phyloP scores from a whole-genome alignment of 2,797 vertebrate genomes.

The Semotilus atromaculatus region DNA sequence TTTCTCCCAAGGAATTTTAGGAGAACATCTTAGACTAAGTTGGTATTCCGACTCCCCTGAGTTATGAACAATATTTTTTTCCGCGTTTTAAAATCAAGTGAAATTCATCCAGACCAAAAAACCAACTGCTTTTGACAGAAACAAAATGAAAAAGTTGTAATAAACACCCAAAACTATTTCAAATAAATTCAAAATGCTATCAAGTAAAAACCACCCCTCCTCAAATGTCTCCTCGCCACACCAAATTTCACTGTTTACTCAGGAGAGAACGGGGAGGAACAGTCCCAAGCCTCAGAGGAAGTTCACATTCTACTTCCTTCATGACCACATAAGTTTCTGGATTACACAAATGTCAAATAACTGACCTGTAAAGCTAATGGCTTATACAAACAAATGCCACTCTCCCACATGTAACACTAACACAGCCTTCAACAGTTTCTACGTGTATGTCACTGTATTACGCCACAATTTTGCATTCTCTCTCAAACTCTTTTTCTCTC shows the following conservation, averaged over 20 bases:
- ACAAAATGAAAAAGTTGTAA: slow-evolving; percentile 1
- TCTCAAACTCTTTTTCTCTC: slow-evolving; percentile 13
- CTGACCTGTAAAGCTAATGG: slow-evolving; percentile 76
- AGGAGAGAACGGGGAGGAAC: slow-evolving; percentile 26
- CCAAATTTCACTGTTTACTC: slow-evolving; percentile 47
- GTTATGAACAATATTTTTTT: not conserved
- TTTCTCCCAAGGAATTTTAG: not conserved
- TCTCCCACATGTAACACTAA: slow-evolving; percentile 64
- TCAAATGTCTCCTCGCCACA: slow-evolving; percentile 32
- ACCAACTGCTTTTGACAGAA: slow-evolving; percentile 3
- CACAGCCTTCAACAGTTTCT: slow-evolving; percentile 50
- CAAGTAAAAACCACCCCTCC: slow-evolving; percentile 12
- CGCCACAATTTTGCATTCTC: slow-evolving; percentile 19
- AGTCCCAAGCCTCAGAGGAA: slow-evolving; percentile 48
- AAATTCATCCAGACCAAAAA: not conserved
- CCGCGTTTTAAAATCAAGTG: not conserved
- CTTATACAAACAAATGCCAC: slow-evolving; percentile 79
- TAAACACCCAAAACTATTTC: not conserved
- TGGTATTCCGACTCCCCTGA: not conserved
- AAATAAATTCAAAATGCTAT: slow-evolving; percentile 19
- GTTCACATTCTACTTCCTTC: slow-evolving; percentile 61
- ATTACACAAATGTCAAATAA: slow-evolving; percentile 84
- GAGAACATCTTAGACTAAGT: not conserved
- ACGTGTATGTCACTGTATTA: slow-evolving; percentile 28
- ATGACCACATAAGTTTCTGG: slow-evolving; percentile 74